Evolutionary conservation across 2,888 invertebrate genomes (phyloP), one percentile per base, ranked within the genome.

Genomic region (Leptopilina myrica): DNA sequence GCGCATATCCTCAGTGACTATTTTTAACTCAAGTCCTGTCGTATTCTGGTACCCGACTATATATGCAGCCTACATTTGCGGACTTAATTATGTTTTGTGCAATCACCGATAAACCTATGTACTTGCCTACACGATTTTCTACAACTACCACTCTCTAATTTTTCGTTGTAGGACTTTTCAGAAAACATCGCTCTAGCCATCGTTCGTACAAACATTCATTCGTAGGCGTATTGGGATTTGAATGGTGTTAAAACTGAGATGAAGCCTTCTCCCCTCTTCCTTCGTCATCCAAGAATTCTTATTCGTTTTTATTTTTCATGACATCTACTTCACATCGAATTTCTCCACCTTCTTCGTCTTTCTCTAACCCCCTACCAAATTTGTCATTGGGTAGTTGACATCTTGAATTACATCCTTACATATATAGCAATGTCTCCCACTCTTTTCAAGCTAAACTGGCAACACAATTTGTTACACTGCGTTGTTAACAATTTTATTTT

Each of bases 341-440:
- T 46, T 43, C 66, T 46, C 15, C 66, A 66, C 15, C 46, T 46
- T 46, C 15, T 43, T 66, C 66, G 43, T 43, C 66, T 15, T 46
- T 46, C 46, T 43, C 46, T 15, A 62, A 46, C 46, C 15, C 49
- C 69, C 69, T 53, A 69, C 53, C 53, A 43, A 26, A 56, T 53
- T 53, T 33, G 69, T 69, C 69, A 86, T 85, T 85, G 85, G 86
- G 86, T 85, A 85, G 85, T 87, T 85, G 84, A 86, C 86, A 84
- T 87, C 87, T 87, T 87, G 86, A 87, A 87, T 87, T 87, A 86
- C 86, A 87, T 85, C 84, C 83, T 83, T 84, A 86, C 85, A 85
- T 86, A 87, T 86, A 86, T 85, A 85, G 85, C 80, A 81, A 82
- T 82, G 79, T 80, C 69, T 53, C 69, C 53, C 69, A 53, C 53